Evolutionary conservation across 92 coral and sea anemone genomes (phyloP), one percentile per base, ranked within the genome.

Genomic region (Blastomussa wellsi): DNA sequence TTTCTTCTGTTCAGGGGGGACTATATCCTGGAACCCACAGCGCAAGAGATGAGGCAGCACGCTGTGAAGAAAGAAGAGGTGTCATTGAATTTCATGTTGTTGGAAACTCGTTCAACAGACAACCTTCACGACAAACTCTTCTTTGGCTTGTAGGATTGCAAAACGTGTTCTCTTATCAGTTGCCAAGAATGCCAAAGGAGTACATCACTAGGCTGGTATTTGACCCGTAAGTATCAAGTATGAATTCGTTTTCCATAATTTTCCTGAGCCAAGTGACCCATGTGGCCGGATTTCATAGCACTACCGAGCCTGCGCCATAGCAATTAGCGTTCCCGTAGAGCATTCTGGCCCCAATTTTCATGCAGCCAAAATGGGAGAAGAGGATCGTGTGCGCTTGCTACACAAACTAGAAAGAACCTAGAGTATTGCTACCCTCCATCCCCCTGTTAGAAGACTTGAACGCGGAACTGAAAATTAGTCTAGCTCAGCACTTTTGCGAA

Each of bases 131-230:
- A 22, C 93, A 94, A 76, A 94, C 97, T 0, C 87, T 93, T 31
- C 91, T 91, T 83, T 96, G 98, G 98, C 88, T 96, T 72, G 94
- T 96, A 28, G 98, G 98, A 33, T 80, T 96, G 32, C 98, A 96
- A 91, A 96, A 96, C 84, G 98, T 96, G 67, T 96, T 96, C 74
- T 96, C 98, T 3, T 93, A 96, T 81, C 98, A 96, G 83, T 79
- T 96, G 22, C 98, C 98, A 35, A 90, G 98, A 53, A 96, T 96
- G 98, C 98, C 98, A 0, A 96, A 96, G 81, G 98, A 96, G 77
- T 96, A 96, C 79, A 96, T 96, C 33, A 87, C 96, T 28, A 88
- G 98, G 86, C 95, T 96, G 28, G 98, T 96, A 29, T 96, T 96
- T 86, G 98, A 96, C 76, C 98, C 98, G 98, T 96, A 66, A 94